Base-by-base conservation (phyloP, 2,797 vertebrate species). In the Melanotaenia maccullochi region DNA sequence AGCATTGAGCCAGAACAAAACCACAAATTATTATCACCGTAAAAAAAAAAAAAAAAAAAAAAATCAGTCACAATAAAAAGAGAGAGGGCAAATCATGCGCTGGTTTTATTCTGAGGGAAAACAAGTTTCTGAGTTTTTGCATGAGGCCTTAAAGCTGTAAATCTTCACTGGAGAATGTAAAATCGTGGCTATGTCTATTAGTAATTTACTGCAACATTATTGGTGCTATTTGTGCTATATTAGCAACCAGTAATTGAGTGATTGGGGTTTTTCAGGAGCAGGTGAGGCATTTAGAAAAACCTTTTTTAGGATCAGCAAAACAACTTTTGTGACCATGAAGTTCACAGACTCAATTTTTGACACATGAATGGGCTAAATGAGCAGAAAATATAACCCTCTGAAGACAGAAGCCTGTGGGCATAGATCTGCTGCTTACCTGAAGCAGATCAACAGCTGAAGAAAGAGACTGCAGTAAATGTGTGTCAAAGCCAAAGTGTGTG, bases 1-100 rank as follows among this genome's bases (percentile, higher is more conserved):
- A 71, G 79, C 85, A 80, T 73, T 71, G 82, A 80, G 67, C 85
- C 89, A 79, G 76, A 91, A 88, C 82, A 82, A 82, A 90, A 83
- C 90, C 91, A 86, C 91, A 93, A 88, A 91, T 93, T 85, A 90
- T 91, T 88, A 88, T 92, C 86, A 86, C 78, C 64, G 74, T 71
- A 30, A 30, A 30, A 30, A 30, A 30, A 30, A 28, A 1, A 25
- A 28, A 28, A 4, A 0, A 30, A 30, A 63, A 85, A 82, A 86
- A 84, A 69, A 81, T 35, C 73, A 78, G 67, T 89, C 78, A 78
- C 83, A 84, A 77, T 54, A 81, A 76, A 79, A 76, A 38, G 57
- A 69, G 60, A 30, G 59, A n/a, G 49, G 25, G 57, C 9, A 42
- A 42, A 42, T 14, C 14, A 42, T 42, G 16, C 40, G 14, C 13